Evolutionary conservation across 2,113 vertebrate species (phyloP).

Genomic region (Bos indicus): DNA sequence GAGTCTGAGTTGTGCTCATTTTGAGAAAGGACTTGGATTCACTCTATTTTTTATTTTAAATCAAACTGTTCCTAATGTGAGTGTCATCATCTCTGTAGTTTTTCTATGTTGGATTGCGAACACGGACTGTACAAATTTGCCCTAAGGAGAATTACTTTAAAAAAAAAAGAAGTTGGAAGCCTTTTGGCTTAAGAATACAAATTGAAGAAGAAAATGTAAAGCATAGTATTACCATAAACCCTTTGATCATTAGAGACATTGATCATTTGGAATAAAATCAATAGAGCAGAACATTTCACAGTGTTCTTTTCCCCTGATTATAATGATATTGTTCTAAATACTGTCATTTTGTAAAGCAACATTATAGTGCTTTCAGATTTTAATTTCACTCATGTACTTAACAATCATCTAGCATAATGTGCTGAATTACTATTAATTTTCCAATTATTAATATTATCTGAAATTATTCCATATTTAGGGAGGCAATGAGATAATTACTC

Average conservation of each 20-base stretch:
- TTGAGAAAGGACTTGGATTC: neutral
- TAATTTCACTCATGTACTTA: constrained; percentile 59
- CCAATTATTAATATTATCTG: constrained; percentile 55
- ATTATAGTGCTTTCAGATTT: neutral
- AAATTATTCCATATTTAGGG: constrained; percentile 41
- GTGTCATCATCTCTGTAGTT: neutral
- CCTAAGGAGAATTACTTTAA: neutral
- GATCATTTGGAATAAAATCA: constrained; percentile 20
- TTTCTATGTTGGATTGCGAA: neutral
- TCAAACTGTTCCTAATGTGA: neutral
- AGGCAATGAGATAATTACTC: constrained; percentile 17
- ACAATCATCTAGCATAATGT: constrained; percentile 40
- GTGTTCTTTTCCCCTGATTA: neutral
- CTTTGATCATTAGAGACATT: constrained; percentile 9
- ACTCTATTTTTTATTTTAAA: constrained; percentile 33
- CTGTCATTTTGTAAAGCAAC: constrained; percentile 22
- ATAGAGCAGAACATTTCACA: neutral
- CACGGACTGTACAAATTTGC: neutral
- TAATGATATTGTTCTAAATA: constrained; percentile 42
- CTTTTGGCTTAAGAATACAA: neutral
- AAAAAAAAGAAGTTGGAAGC: neutral
- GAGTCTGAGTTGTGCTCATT: neutral
- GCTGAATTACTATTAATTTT: constrained; percentile 56
- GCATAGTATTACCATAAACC: neutral
- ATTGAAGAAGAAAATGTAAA: neutral